A percentile compares a stretch with the other conserved stretches of the same genome.
phyloP scores from a whole-genome alignment of 37 sponge, comb jelly and placozoan species.

The Lycopodina hypogea region DNA sequence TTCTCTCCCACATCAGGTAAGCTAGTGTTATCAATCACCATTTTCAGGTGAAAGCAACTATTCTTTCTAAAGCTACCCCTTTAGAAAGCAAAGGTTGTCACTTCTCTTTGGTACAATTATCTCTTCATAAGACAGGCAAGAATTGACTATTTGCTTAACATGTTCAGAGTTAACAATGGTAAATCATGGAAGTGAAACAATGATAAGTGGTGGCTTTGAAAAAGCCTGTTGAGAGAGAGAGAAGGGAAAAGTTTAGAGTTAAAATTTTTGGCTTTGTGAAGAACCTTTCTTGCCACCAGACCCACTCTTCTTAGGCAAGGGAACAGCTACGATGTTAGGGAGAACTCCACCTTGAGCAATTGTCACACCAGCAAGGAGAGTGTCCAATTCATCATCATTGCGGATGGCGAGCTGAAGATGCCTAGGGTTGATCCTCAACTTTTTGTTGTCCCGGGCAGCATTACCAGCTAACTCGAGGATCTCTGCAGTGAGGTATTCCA shows the following conservation, averaged over 20 bases:
- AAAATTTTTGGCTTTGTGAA: conserved; percentile 80
- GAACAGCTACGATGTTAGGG: conserved; percentile 98
- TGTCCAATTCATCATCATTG: conserved; percentile 99
- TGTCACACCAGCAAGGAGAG: conserved; percentile 94
- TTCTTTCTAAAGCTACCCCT: too few species aligned
- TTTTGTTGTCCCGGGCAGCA: conserved; percentile 99
- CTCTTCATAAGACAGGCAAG: too few species aligned
- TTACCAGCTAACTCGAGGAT: conserved; percentile 99
- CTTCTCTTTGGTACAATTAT: too few species aligned
- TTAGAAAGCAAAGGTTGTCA: too few species aligned
- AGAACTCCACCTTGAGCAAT: conserved; percentile 99
- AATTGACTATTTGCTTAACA: too few species aligned
- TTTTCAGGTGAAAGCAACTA: too few species aligned
- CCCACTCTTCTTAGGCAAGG: conserved; percentile 93
- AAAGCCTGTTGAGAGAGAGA: conserved; percentile 70
- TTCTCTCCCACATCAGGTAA: too few species aligned
- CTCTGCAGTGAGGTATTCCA: conserved; percentile 99
- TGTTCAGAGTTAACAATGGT: too few species aligned
- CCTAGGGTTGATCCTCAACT: conserved; percentile 95
- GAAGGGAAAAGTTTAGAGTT: conserved; percentile 14
- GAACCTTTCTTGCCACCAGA: conserved; percentile 63
- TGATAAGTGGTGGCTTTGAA: conserved; percentile 56
- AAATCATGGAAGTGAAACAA: too few species aligned
- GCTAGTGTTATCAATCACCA: too few species aligned
- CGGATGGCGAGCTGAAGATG: conserved; percentile 99